phyloP scores from a whole-genome alignment of 2,113 vertebrate genomes.

The Odocoileus hemionus region DNA sequence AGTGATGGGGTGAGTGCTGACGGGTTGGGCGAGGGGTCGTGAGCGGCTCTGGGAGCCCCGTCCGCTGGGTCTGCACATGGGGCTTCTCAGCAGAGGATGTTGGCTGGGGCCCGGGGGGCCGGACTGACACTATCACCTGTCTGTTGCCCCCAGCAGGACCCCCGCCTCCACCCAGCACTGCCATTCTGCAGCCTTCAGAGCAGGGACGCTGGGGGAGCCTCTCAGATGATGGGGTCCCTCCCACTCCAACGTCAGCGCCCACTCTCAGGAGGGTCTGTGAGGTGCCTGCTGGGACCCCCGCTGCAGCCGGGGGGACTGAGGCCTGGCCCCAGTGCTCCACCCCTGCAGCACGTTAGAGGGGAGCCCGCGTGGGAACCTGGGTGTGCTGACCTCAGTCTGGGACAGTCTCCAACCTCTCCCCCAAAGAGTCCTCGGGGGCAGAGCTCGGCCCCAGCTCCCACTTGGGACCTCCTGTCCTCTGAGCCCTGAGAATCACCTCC shows the following conservation, averaged over 20 bases:
- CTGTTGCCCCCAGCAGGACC: neutral
- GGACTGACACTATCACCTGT: conserved; percentile 53
- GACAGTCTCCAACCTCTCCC: neutral
- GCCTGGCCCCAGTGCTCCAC: accelerated
- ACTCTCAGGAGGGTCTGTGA: neutral
- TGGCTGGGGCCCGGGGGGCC: conserved; percentile 28
- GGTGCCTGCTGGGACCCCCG: accelerated
- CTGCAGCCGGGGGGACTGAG: neutral
- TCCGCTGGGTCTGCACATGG: conserved; percentile 60
- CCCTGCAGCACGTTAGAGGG: accelerated
- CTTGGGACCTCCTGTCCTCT: accelerated
- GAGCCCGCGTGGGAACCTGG: neutral
- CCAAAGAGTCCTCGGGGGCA: neutral
- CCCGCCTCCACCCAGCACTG: neutral
- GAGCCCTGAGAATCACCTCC: neutral
- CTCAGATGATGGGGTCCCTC: accelerated
- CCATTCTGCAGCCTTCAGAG: neutral
- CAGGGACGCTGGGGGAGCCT: accelerated
- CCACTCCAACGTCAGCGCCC: accelerated
- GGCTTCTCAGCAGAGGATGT: conserved; percentile 30
- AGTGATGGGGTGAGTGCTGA: conserved; percentile 64
- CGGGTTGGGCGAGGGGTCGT: conserved; percentile 56
- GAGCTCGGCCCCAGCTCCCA: neutral
- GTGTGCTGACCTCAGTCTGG: neutral
- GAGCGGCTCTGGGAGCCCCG: conserved; percentile 62